These are phyloP conservation scores for Ptychoptera contaminata DNA, from an alignment of 2,888 invertebrate genomes.

Conservation along the genomic window DNA sequence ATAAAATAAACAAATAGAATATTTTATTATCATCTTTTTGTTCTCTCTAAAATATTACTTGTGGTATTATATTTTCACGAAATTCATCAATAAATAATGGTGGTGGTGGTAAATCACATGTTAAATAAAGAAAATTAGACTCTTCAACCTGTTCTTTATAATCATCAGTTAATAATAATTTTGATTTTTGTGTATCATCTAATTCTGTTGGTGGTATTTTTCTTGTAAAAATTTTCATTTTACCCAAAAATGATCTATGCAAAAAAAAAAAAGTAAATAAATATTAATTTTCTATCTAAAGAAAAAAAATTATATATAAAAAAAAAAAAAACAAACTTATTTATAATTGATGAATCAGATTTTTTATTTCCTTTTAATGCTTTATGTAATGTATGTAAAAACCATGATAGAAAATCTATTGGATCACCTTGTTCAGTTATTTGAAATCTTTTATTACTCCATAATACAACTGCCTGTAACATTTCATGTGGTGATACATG, in stretches of 20 bases:
- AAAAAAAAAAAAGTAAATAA: not conserved
- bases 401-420: constrained; percentile 95
- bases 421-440: constrained; percentile 98
- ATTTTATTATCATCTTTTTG: not conserved
- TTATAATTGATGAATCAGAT: constrained; percentile 77
- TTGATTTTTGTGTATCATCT: constrained; percentile 74
- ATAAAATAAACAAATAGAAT: not conserved
- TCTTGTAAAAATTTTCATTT: constrained; percentile 77
- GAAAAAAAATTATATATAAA: not conserved
- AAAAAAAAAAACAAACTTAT: constrained; percentile 34
- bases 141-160: constrained; percentile 78
- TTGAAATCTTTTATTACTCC: constrained; percentile 94
- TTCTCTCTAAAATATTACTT: constrained; percentile 38
- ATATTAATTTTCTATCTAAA: too few relatives aligned
- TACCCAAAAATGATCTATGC: constrained; percentile 64
- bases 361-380: constrained; percentile 88
- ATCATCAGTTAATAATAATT: constrained; percentile 63
- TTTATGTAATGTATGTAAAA: constrained; percentile 87
- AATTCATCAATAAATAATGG: constrained; percentile 96
- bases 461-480: constrained; percentile 93
- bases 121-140: constrained; percentile 89
- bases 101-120: constrained; percentile 93
- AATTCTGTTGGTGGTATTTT: constrained; percentile 88
- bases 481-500: constrained; percentile 99
- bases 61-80: constrained; percentile 97